Percentiles rank a stretch among this genome's conserved stretches.
These are phyloP conservation scores for Electrona antarctica DNA, from an alignment of 2,113 vertebrate genomes.

Conservation along the genomic window DNA sequence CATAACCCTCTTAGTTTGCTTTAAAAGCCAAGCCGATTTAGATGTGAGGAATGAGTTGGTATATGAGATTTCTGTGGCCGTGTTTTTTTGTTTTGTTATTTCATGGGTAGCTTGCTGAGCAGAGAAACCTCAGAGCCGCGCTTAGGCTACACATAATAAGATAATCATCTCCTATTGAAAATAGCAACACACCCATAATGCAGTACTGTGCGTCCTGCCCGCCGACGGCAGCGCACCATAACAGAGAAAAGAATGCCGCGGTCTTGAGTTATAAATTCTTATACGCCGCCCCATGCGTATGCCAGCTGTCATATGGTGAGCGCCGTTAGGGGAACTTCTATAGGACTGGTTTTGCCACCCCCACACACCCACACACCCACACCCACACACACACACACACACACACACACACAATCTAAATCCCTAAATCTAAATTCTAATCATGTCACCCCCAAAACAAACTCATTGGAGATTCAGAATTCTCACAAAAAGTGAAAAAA, in stretches of 20 bases:
- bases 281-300: neutral
- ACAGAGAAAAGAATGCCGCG: constrained; percentile 30
- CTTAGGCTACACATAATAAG: constrained; percentile 26
- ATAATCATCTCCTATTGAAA: constrained; percentile 59
- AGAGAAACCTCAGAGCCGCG: constrained; percentile 48
- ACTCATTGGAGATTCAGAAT: no score
- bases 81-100: constrained; percentile 7
- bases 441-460: no score
- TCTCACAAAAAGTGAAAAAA: neutral
- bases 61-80: constrained; percentile 33
- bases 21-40: constrained; percentile 15
- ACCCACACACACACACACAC: no score
- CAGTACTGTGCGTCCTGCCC: constrained; percentile 21
- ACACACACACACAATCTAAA: no score
- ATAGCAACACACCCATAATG: constrained; percentile 49
- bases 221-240: constrained; percentile 29
- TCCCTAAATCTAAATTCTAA: no score
- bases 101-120: constrained; percentile 21
- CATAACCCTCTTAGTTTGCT: neutral
- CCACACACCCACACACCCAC: neutral
- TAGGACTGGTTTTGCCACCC: neutral
- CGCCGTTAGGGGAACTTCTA: neutral
- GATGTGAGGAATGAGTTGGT: constrained; percentile 9
- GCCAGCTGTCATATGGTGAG: neutral
- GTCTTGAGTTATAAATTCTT: neutral